Conservation (phyloP, 2,888 invertebrate genomes). For the Pollenia griseotomentosa region DNA sequence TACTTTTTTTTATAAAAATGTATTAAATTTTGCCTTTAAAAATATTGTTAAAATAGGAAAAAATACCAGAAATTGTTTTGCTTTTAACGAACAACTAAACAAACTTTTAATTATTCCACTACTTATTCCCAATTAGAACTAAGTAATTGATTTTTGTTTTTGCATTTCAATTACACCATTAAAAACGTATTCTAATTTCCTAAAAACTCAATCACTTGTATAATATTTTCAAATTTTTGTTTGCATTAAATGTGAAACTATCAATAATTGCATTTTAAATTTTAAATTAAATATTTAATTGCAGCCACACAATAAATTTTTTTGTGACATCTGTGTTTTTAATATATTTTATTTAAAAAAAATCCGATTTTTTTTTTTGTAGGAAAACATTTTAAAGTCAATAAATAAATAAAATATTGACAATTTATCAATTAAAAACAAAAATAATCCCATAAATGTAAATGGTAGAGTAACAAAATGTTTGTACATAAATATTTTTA, state of each 20-base stretch:
- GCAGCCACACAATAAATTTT: constrained; percentile 16
- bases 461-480: constrained; percentile 17
- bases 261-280: neutral
- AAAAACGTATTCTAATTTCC: neutral
- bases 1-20: too few species aligned
- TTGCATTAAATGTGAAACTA: neutral
- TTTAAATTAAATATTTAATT: neutral
- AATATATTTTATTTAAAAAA: neutral
- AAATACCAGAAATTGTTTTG: too few species aligned
- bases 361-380: neutral
- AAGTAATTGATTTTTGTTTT: too few species aligned
- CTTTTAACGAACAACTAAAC: too few species aligned
- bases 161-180: neutral
- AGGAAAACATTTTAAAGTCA: neutral
- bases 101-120: too few species aligned
- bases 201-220: neutral
- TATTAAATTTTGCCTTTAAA: too few species aligned
- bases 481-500: constrained; percentile 12
- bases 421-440: neutral
- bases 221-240: neutral
- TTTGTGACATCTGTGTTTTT: constrained; percentile 3
- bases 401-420: neutral
- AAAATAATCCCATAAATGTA: neutral
- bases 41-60: too few species aligned
- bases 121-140: too few species aligned